Evolutionary conservation across 2,113 vertebrate genomes (phyloP), one percentile per base, ranked within the genome.

Genomic region (Morone chrysops): DNA sequence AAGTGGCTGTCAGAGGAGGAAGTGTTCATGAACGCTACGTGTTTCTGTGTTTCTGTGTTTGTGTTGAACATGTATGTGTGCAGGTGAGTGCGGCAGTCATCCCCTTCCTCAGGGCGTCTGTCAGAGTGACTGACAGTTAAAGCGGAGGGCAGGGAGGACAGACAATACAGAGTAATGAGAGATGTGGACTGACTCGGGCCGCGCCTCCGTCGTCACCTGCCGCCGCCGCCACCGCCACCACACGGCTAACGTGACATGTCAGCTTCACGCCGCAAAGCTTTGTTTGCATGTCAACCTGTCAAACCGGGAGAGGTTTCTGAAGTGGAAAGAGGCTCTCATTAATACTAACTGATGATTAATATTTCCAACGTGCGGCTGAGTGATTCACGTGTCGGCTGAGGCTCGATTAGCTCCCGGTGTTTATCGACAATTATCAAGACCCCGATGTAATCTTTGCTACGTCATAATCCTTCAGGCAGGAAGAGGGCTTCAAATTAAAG

Each of bases 41-140:
- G 62, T 57, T 2, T 51, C 57, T 25, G 41, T 45, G 9, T 54
- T 14, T 57, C 8, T 25, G n/a, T 45, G 12, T 53, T 11, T 40
- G 54, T 73, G 41, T 59, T 20, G 45, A 17, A 20, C 12, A 20
- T 14, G 72, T 67, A 6, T 60, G 43, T 61, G 66, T 53, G 20
- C 59, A 65, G 66, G 68, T 84, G 62, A 75, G 62, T 3, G 47
- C 36, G 4, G 38, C 61, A 67, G 50, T 54, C 73, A 8, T 48
- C 40, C 62, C 66, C 84, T 8, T 84, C 80, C 80, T 61, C 36
- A 10, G 86, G 31, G 86, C 57, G 18, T 79, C 48, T 48, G 73
- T 48, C 68, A n/a, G 31, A 31, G 38, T 90, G 87, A 89, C 2
- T 90, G 90, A 92, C 92, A 90, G 87, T 59, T 91, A 75, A 82